A percentile compares a stretch with the other conserved stretches of the same genome.
Evolutionary conservation across 2,888 invertebrate genomes (phyloP).

Genomic region (Alsophila aescularia): DNA sequence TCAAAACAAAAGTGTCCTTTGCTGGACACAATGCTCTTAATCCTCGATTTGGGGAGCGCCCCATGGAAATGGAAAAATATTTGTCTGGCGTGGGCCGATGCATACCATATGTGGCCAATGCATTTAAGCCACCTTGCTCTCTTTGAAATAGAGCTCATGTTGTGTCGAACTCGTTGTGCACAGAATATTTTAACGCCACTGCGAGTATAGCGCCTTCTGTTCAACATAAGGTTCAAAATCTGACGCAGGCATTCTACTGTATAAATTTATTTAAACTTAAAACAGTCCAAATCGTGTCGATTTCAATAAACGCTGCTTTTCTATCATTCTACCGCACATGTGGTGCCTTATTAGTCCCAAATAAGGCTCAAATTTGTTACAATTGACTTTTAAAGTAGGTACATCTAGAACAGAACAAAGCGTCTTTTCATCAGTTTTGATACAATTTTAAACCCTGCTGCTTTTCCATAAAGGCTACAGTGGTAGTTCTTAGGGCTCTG

Average conservation of each 20-base stretch:
- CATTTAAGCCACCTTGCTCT: constrained; percentile 12
- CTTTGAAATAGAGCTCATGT: constrained; percentile 13
- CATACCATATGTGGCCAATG: constrained; percentile 32
- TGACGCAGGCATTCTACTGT: not conserved
- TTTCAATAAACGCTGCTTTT: too few species aligned
- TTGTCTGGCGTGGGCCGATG: constrained; percentile 63
- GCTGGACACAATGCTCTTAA: constrained; percentile 64
- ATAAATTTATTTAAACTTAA: not conserved
- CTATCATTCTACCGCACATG: not conserved
- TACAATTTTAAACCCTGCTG: not conserved
- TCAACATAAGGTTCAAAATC: not conserved
- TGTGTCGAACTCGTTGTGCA: not conserved
- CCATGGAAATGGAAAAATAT: constrained; percentile 81
- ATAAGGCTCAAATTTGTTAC: not conserved
- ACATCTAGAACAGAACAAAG: too few species aligned
- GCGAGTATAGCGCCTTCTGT: not conserved
- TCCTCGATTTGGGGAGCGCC: constrained; percentile 69
- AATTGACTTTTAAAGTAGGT: not conserved
- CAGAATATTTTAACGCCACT: not conserved
- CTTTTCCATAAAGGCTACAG: not conserved
- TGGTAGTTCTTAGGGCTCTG: not conserved
- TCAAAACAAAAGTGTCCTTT: constrained; percentile 53
- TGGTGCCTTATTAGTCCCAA: not conserved
- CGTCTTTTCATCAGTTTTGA: not conserved
- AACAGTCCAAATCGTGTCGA: not conserved